Evolutionary conservation across 2,797 vertebrate genomes (phyloP).

Genomic region (Dipus sagitta): DNA sequence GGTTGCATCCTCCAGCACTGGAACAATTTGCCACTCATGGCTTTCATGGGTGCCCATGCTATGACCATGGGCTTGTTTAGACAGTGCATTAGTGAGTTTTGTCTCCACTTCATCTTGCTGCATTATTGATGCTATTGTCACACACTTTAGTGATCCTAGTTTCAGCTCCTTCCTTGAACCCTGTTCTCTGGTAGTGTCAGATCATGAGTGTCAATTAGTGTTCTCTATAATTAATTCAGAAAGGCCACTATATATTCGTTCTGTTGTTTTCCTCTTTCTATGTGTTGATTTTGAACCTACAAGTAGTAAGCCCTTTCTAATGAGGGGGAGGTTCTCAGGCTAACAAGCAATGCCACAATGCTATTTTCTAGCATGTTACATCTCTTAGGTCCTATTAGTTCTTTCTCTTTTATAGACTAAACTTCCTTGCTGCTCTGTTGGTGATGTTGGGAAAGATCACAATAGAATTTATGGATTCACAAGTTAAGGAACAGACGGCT

Average conservation of each 20-base stretch:
- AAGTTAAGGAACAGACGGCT: neutral
- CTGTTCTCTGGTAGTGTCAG: neutral
- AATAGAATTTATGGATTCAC: conserved; percentile 24
- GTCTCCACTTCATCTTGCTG: neutral
- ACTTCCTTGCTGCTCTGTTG: neutral
- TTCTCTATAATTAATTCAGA: neutral
- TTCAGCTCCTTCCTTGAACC: neutral
- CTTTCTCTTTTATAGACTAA: conserved; percentile 46
- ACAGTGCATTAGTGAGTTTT: neutral
- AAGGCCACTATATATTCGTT: neutral
- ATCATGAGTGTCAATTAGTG: neutral
- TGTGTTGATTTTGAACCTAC: conserved; percentile 26
- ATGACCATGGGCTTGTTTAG: neutral
- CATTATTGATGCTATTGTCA: neutral
- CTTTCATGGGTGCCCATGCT: neutral
- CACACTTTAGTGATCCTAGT: neutral
- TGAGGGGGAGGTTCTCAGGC: neutral
- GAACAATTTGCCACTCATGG: neutral
- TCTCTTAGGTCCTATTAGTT: neutral
- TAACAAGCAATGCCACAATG: neutral
- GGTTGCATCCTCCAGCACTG: neutral
- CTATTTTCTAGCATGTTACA: conserved; percentile 22
- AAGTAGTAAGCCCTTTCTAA: neutral
- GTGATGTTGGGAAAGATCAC: conserved; percentile 4
- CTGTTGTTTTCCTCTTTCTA: conserved; percentile 22